Evolutionary conservation across 2,113 vertebrate species (phyloP).

Genomic region (Microtus oregoni): DNA sequence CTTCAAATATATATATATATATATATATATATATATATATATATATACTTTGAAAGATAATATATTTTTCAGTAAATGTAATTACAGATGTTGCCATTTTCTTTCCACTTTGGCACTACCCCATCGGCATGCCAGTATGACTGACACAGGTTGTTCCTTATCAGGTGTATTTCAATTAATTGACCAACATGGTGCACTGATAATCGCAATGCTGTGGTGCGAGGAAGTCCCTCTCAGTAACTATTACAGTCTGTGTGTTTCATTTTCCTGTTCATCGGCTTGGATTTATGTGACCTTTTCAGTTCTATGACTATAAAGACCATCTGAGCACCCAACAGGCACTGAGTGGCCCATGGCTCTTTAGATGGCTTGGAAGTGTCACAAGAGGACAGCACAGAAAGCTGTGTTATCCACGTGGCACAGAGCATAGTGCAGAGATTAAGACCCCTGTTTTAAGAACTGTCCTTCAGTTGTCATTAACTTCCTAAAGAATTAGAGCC

Average conservation of each 20-base stretch:
- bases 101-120: not conserved
- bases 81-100: not conserved
- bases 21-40: too few relatives aligned
- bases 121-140: too few relatives aligned
- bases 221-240: not conserved
- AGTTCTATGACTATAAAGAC: slow-evolving; percentile 24
- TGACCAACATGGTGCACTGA: not conserved
- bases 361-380: slow-evolving; percentile 15
- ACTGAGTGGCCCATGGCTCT: not conserved
- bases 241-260: not conserved
- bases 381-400: slow-evolving; percentile 33
- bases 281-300: not conserved
- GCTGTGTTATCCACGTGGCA: not conserved
- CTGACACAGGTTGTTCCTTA: not conserved
- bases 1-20: not conserved
- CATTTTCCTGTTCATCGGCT: too few relatives aligned
- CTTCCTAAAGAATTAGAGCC: slow-evolving; percentile 33
- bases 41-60: not conserved
- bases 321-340: not conserved
- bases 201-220: not conserved
- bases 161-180: not conserved
- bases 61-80: not conserved
- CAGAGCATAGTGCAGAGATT: not conserved
- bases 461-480: slow-evolving; percentile 28
- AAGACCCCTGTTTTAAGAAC: not conserved